Evolutionary conservation across 1,140 invertebrate species (phyloP).

Genomic region (Scaptomyza graminum): DNA sequence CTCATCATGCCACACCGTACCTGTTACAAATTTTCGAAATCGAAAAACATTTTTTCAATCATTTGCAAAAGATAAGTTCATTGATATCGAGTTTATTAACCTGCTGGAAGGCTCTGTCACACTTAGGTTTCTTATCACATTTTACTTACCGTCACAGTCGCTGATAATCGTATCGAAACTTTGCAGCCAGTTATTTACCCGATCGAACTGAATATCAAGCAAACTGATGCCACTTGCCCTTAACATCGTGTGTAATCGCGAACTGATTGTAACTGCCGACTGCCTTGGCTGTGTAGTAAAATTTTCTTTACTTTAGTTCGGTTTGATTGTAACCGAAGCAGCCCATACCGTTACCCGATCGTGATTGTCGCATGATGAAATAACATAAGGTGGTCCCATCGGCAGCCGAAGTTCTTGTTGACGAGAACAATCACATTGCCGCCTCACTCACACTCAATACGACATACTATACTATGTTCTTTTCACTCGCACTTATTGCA

Average conservation of each 20-base stretch:
- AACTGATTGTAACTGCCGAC: slow-evolving; percentile 33
- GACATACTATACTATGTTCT: too few relatives aligned
- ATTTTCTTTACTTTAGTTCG: too few relatives aligned
- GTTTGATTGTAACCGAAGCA: too few relatives aligned
- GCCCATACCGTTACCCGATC: too few relatives aligned
- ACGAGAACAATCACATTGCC: too few relatives aligned
- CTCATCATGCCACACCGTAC: slow-evolving; percentile 92
- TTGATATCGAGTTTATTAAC: slow-evolving; percentile 4
- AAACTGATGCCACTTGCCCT: slow-evolving; percentile 57
- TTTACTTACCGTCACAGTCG: slow-evolving; percentile 91
- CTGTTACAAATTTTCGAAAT: slow-evolving; percentile 83
- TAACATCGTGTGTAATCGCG: slow-evolving; percentile 47
- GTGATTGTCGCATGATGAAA: too few relatives aligned
- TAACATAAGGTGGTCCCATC: too few relatives aligned
- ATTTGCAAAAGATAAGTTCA: neutral
- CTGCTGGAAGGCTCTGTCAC: slow-evolving; percentile 4
- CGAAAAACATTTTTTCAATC: neutral
- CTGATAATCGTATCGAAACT: slow-evolving; percentile 91
- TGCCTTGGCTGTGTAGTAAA: too few relatives aligned
- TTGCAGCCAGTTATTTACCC: slow-evolving; percentile 87
- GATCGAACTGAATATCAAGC: slow-evolving; percentile 80
- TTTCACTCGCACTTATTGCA: too few relatives aligned
- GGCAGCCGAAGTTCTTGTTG: too few relatives aligned
- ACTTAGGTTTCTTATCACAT: slow-evolving; percentile 2
- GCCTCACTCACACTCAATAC: too few relatives aligned